Evolutionary conservation across 2,113 vertebrate species (phyloP).

Genomic region (Chauna torquata): DNA sequence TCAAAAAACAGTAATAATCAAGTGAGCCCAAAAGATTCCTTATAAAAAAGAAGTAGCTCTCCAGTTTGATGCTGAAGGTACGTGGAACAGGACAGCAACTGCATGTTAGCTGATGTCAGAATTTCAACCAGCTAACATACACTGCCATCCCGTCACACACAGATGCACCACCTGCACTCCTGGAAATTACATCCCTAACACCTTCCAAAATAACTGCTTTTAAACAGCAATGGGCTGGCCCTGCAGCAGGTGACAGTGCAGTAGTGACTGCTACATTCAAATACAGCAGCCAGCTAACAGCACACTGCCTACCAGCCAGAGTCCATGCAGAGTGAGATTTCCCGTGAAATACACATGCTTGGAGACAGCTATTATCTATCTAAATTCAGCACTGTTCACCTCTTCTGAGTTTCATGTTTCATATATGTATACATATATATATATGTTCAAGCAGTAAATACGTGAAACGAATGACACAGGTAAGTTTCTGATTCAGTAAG

Average conservation of each 20-base stretch:
- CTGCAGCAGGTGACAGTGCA: slow-evolving; percentile 70
- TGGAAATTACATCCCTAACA: not conserved
- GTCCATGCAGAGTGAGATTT: not conserved
- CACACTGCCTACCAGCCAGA: slow-evolving; percentile 75
- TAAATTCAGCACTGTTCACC: not conserved
- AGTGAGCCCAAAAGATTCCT: not conserved
- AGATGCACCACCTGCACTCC: not conserved
- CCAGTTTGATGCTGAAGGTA: not conserved
- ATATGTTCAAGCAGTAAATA: not conserved
- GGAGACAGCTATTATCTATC: not conserved
- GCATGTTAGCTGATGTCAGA: slow-evolving; percentile 80
- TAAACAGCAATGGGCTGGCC: not conserved
- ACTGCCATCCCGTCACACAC: slow-evolving; percentile 86
- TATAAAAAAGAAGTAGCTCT: not conserved
- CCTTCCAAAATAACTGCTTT: not conserved
- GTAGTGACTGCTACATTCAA: slow-evolving; percentile 51
- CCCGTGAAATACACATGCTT: not conserved
- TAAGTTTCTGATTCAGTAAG: not conserved
- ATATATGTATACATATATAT: not conserved
- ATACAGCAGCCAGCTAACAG: slow-evolving; percentile 72
- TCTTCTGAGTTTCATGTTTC: not conserved
- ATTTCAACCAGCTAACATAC: slow-evolving; percentile 88
- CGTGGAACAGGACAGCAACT: slow-evolving; percentile 73
- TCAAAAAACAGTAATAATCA: not conserved
- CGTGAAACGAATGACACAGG: not conserved